Evolutionary conservation across 2,888 invertebrate genomes (phyloP).

Genomic region (Argyresthia goedartella): DNA sequence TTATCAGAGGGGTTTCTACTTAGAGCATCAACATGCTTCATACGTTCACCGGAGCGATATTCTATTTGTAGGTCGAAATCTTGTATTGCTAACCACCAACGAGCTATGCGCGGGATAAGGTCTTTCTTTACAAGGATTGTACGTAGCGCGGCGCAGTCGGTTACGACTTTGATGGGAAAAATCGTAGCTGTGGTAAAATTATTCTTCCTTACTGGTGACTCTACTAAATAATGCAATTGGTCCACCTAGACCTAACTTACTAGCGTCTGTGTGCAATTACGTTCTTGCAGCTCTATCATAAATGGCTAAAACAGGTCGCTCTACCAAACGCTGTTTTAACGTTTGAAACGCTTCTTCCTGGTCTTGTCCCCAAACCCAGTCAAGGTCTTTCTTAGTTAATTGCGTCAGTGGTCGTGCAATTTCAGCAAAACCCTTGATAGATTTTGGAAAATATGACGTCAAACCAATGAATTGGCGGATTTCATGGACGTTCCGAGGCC

Average conservation of each 20-base stretch:
- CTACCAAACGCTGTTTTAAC: conserved; percentile 14
- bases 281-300: conserved; percentile 14
- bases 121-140: conserved; percentile 16
- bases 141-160: conserved; percentile 18
- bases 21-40: conserved; percentile 19
- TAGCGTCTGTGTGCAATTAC: no score
- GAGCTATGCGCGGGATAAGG: no score
- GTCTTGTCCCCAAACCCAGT: conserved; percentile 10
- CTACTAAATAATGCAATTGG: conserved; percentile 19
- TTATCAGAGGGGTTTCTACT: conserved; percentile 12
- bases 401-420: conserved; percentile 9
- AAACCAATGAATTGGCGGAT: conserved; percentile 8
- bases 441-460: conserved; percentile 8
- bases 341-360: conserved; percentile 13
- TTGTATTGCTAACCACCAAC: conserved; percentile 15
- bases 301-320: conserved; percentile 18
- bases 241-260: conserved; percentile 21
- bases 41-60: conserved; percentile 14
- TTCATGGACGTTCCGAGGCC: conserved; percentile 7
- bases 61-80: conserved; percentile 17
- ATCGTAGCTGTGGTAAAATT: conserved; percentile 23
- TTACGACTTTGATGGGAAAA: conserved; percentile 8
- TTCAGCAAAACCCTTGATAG: conserved; percentile 5
- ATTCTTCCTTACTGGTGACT: conserved; percentile 15
- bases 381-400: conserved; percentile 10